These are phyloP conservation scores for Chloroceryle amazona DNA, from an alignment of 2,797 vertebrate genomes.

Conservation along the genomic window DNA sequence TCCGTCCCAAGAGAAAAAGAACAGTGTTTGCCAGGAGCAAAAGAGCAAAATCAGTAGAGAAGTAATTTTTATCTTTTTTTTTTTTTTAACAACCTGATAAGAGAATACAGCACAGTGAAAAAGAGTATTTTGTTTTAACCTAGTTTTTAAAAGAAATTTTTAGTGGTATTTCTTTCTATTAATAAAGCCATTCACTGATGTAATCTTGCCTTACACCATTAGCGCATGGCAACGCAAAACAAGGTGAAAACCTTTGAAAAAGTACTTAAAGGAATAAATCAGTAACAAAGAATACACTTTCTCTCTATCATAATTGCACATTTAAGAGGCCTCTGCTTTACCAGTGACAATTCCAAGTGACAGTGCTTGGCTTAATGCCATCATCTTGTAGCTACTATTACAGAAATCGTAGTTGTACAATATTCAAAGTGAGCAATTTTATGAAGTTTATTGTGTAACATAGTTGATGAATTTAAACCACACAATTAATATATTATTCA, in stretches of 20 bases:
- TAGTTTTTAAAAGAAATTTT: neutral
- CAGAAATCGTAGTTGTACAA: neutral
- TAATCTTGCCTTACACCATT: neutral
- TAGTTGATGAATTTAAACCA: constrained; percentile 37
- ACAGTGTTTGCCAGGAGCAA: neutral
- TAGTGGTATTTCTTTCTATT: neutral
- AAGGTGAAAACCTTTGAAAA: neutral
- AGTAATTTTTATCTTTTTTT: neutral
- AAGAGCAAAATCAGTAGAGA: neutral
- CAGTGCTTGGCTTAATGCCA: neutral
- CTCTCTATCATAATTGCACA: neutral
- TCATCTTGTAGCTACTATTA: neutral
- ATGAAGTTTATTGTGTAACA: constrained; percentile 33
- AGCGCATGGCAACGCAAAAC: neutral
- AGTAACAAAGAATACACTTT: neutral
- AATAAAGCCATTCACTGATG: neutral
- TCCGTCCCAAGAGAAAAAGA: neutral
- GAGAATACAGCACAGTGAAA: neutral
- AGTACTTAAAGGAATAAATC: neutral
- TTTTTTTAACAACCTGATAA: neutral
- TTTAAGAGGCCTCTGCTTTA: constrained; percentile 11
- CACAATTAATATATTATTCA: constrained; percentile 33
- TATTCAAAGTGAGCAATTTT: constrained; percentile 36
- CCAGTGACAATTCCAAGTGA: neutral
- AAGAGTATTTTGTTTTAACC: neutral